Conservation (phyloP, 2,888 invertebrate genomes). For the Andrena dorsata region DNA sequence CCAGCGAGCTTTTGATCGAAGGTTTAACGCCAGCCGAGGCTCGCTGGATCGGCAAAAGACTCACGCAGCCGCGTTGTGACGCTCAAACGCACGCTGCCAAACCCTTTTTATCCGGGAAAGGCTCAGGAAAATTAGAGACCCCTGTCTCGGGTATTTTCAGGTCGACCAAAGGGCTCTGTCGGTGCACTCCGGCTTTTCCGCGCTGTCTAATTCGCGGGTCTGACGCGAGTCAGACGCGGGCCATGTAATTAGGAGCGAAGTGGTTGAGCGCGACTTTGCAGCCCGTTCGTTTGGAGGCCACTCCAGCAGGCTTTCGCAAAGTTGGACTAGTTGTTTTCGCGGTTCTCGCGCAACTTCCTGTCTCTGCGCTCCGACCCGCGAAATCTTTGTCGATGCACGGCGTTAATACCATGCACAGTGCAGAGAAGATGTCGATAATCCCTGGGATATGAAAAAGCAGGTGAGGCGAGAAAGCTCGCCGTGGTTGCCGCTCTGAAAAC, state of each 20-base stretch:
- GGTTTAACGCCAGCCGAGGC: background rate
- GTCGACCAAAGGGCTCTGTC: conserved; percentile 6
- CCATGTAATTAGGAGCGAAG: conserved; percentile 27
- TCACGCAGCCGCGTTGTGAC: background rate
- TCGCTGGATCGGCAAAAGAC: background rate
- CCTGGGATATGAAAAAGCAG: background rate
- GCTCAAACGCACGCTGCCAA: conserved; percentile 25
- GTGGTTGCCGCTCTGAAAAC: too few species aligned
- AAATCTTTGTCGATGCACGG: too few species aligned
- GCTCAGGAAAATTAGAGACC: conserved; percentile 36
- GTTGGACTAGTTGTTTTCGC: background rate
- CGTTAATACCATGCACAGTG: too few species aligned
- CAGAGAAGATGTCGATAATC: too few species aligned
- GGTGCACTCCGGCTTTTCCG: conserved; percentile 9
- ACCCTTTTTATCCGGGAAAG: background rate
- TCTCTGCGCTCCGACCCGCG: too few species aligned
- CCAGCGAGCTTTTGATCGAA: background rate
- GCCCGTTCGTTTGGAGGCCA: background rate
- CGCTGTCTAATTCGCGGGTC: conserved; percentile 3
- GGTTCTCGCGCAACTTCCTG: too few species aligned
- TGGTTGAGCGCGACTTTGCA: background rate
- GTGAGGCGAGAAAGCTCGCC: background rate
- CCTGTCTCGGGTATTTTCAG: conserved; percentile 22
- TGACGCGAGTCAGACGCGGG: background rate
- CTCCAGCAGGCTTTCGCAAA: background rate